Conservation (phyloP, 2,888 invertebrate species). For the Stenurella melanura region DNA sequence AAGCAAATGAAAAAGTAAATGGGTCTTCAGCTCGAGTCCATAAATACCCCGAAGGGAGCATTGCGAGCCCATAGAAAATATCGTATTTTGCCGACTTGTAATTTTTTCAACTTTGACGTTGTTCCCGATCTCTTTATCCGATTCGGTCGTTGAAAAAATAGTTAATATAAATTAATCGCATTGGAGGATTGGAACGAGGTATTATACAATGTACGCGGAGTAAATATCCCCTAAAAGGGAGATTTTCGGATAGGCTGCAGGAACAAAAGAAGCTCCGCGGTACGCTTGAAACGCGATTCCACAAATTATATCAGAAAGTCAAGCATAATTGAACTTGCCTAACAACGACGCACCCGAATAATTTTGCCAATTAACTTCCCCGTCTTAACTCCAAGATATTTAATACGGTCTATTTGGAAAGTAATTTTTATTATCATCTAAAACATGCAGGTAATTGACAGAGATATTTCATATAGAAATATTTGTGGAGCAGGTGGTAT, state of each 20-base stretch:
- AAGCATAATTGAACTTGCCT: conserved; percentile 56
- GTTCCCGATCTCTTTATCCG: conserved; percentile 27
- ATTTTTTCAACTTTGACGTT: conserved; percentile 28
- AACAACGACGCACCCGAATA: conserved; percentile 57
- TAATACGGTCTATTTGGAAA: conserved; percentile 36
- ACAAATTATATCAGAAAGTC: conserved; percentile 50
- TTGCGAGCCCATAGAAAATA: conserved; percentile 37
- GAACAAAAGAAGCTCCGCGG: conserved; percentile 40
- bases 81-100: conserved; percentile 25
- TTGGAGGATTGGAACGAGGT: conserved; percentile 43
- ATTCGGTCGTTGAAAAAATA: conserved; percentile 34
- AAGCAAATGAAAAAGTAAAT: conserved; percentile 42
- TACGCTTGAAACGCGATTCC: conserved; percentile 39
- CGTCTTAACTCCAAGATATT: conserved; percentile 37
- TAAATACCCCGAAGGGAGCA: conserved; percentile 24
- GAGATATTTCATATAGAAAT: conserved; percentile 36
- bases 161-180: conserved; percentile 54
- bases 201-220: conserved; percentile 17
- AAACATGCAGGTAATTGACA: conserved; percentile 39
- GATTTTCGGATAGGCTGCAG: conserved; percentile 39
- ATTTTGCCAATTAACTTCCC: conserved; percentile 55
- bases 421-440: conserved; percentile 33
- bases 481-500: too few relatives aligned
- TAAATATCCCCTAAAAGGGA: conserved; percentile 34
- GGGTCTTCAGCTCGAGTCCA: conserved; percentile 27